Evolutionary conservation across 2,888 invertebrate species (phyloP).

Genomic region (Metallyticus violacea): DNA sequence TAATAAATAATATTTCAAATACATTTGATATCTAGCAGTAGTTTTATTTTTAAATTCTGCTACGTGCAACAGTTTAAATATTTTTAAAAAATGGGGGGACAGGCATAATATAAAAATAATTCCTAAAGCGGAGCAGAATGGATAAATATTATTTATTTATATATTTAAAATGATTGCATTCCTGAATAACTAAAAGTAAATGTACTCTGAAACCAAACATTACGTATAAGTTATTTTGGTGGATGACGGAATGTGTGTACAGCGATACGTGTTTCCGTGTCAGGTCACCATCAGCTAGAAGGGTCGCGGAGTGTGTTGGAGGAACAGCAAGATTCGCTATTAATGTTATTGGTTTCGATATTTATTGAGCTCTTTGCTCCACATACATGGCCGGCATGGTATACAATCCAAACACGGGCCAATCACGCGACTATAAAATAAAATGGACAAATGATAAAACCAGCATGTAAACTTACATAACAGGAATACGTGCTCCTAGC

Average conservation of each 20-base stretch:
- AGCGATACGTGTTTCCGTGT: neutral
- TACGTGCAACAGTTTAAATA: too few relatives aligned
- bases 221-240: neutral
- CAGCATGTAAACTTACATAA: neutral
- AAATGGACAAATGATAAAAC: neutral
- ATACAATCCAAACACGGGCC: neutral
- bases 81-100: too few relatives aligned
- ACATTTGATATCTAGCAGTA: too few relatives aligned
- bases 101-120: too few relatives aligned
- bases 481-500: neutral
- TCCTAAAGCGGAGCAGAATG: too few relatives aligned
- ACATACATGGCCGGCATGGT: constrained; percentile 1
- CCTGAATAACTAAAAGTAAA: too few relatives aligned
- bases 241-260: neutral
- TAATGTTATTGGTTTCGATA: constrained; percentile 41
- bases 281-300: neutral
- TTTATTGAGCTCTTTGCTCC: constrained; percentile 50
- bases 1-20: too few relatives aligned
- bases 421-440: constrained; percentile 2
- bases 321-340: neutral
- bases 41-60: too few relatives aligned
- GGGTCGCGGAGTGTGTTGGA: neutral
- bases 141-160: too few relatives aligned
- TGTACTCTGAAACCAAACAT: too few relatives aligned
- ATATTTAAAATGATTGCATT: too few relatives aligned